Percentiles rank a stretch among this genome's conserved stretches.
Conservation (phyloP, 2,888 invertebrate species). For the Callimorpha dominula region DNA sequence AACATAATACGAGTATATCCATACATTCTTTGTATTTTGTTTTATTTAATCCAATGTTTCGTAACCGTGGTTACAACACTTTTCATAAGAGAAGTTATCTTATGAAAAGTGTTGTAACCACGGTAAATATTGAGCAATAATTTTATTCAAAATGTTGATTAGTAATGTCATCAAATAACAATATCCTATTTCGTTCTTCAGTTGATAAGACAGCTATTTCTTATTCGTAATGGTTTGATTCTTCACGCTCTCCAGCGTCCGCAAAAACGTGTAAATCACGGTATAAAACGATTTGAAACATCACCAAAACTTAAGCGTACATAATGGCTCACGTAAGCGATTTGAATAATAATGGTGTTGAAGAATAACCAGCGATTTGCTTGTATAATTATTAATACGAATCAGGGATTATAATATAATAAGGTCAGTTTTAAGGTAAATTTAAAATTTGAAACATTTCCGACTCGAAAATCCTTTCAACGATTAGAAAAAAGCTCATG, state of each 20-base stretch:
- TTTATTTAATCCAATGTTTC: not conserved
- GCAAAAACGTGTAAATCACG: not conserved
- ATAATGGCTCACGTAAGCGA: conserved; percentile 3
- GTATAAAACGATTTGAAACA: not conserved
- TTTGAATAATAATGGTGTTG: not conserved
- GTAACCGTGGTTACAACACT: not conserved
- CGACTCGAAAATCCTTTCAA: too few species aligned
- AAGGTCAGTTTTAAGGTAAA: too few species aligned
- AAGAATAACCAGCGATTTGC: not conserved
- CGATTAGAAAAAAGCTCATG: too few species aligned
- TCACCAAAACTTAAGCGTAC: not conserved
- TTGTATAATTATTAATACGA: too few species aligned
- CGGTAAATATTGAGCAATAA: not conserved
- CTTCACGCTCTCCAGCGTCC: conserved; percentile 1
- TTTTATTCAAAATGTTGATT: too few species aligned
- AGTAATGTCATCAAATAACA: not conserved
- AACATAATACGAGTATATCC: too few species aligned
- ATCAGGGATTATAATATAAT: too few species aligned
- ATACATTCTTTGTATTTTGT: too few species aligned
- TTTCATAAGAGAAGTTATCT: not conserved
- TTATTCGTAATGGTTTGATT: not conserved
- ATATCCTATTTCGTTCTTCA: not conserved
- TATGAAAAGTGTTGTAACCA: too few species aligned
- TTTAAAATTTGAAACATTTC: too few species aligned
- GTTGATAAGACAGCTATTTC: not conserved